phyloP scores from a whole-genome alignment of 2,888 invertebrate genomes.

The Lasioglossum morio region DNA sequence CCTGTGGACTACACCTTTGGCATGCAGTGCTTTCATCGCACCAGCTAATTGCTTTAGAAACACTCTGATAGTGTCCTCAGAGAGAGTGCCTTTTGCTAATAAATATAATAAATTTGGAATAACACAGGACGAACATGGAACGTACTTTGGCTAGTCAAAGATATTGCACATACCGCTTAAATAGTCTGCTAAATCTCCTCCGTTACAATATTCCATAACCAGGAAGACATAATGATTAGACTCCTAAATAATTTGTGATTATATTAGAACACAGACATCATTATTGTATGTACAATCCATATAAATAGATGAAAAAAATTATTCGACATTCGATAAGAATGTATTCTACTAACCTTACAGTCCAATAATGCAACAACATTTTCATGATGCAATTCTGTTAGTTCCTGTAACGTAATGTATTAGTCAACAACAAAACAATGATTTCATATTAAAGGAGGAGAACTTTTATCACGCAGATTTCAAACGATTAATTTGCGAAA shows the following conservation, averaged over 20 bases:
- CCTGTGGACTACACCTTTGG: slow-evolving; percentile 99
- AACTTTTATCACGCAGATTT: not conserved
- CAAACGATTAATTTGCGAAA: slow-evolving; percentile 13
- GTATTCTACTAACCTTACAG: slow-evolving; percentile 90
- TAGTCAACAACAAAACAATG: slow-evolving; percentile 44
- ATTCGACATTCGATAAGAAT: not conserved
- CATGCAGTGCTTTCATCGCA: slow-evolving; percentile 98
- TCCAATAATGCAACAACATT: slow-evolving; percentile 99
- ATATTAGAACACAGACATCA: not conserved
- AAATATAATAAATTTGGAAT: slow-evolving; percentile 28
- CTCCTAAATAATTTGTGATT: slow-evolving; percentile 86
- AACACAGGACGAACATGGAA: not conserved
- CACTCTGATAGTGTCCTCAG: slow-evolving; percentile 98
- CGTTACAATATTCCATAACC: slow-evolving; percentile 99
- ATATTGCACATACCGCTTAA: slow-evolving; percentile 87
- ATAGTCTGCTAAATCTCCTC: slow-evolving; percentile 99
- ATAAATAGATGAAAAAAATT: not conserved
- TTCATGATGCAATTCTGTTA: slow-evolving; percentile 98
- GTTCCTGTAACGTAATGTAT: slow-evolving; percentile 88
- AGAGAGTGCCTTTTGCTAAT: slow-evolving; percentile 95
- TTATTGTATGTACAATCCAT: not conserved
- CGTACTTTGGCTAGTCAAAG: not conserved
- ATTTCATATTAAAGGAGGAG: not conserved
- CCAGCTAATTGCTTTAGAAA: slow-evolving; percentile 98
- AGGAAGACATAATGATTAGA: slow-evolving; percentile 97